phyloP scores from a whole-genome alignment of 2,888 invertebrate genomes.

The Spatulosminthurus flaviceps region DNA sequence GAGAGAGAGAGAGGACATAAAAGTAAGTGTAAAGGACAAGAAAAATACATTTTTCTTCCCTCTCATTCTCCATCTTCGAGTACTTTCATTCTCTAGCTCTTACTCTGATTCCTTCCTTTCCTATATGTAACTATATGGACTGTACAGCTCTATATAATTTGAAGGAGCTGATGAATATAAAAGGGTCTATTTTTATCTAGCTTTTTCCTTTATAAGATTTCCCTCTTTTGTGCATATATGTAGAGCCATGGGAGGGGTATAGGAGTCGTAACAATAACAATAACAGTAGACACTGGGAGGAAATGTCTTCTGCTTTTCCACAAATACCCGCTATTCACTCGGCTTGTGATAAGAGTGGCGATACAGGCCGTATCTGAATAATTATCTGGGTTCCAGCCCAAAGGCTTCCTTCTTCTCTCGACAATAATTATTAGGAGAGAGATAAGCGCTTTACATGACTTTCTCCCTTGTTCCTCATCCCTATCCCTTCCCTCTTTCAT shows the following conservation, averaged over 20 bases:
- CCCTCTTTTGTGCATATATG: too few relatives aligned
- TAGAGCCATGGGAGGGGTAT: too few relatives aligned
- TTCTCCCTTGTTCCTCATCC: not conserved
- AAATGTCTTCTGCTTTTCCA: constrained; percentile 1
- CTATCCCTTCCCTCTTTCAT: not conserved
- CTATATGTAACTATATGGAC: not conserved
- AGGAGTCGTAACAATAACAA: constrained; percentile 3
- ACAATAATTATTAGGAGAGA: not conserved
- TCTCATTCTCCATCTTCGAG: not conserved
- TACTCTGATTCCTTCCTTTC: not conserved
- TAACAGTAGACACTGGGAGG: not conserved
- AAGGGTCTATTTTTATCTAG: constrained; percentile 9
- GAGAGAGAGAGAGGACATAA: too few relatives aligned
- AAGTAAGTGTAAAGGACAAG: not conserved
- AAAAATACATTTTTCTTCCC: constrained; percentile 5
- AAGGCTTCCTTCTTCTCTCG: too few relatives aligned
- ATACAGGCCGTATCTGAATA: not conserved
- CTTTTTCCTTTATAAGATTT: not conserved
- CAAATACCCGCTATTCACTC: not conserved
- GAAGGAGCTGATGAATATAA: not conserved
- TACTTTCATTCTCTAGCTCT: not conserved
- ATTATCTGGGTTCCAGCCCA: not conserved
- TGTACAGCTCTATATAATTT: not conserved
- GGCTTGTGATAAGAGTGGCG: not conserved
- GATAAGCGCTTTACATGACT: constrained; percentile 7